Percentiles rank a stretch among this genome's conserved stretches.
Conservation (phyloP, 2,888 invertebrate genomes). For the Corbicula japonica region DNA sequence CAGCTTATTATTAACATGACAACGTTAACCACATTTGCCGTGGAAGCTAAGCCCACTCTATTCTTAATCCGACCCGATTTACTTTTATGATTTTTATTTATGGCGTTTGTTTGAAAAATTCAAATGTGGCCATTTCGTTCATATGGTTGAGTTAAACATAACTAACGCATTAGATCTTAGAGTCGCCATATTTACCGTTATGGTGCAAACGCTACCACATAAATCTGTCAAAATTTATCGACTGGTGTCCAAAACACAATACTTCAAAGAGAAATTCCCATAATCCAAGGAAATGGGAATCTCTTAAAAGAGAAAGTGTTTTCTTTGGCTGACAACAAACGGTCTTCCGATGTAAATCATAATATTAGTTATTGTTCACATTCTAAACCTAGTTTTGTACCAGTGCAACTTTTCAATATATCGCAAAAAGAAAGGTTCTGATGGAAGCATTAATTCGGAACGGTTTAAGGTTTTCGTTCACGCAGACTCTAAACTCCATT, state of each 20-base stretch:
- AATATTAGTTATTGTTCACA: no score
- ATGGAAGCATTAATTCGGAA: not conserved
- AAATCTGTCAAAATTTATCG: slow-evolving; percentile 55
- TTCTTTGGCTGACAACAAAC: not conserved
- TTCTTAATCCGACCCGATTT: slow-evolving; percentile 8
- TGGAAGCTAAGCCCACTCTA: not conserved
- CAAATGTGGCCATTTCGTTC: slow-evolving; percentile 47
- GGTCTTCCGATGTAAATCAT: no score
- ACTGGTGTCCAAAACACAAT: slow-evolving; percentile 14
- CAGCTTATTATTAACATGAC: slow-evolving; percentile 31
- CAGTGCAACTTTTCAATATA: no score
- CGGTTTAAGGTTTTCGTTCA: slow-evolving; percentile 3
- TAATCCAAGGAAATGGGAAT: slow-evolving; percentile 31
- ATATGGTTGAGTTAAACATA: slow-evolving; percentile 29
- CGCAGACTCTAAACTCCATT: not conserved
- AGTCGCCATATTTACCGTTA: slow-evolving; percentile 49
- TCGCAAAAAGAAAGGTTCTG: no score
- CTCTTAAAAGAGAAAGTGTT: slow-evolving; percentile 32
- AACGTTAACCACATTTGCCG: slow-evolving; percentile 23
- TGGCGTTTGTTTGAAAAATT: slow-evolving; percentile 23
- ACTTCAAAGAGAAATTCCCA: slow-evolving; percentile 34
- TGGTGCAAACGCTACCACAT: slow-evolving; percentile 41
- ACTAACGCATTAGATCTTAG: slow-evolving; percentile 22
- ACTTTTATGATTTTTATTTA: slow-evolving; percentile 27
- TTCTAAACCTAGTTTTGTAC: no score